Conservation (phyloP, 1,140 invertebrate species). For the Drosophila azteca region DNA sequence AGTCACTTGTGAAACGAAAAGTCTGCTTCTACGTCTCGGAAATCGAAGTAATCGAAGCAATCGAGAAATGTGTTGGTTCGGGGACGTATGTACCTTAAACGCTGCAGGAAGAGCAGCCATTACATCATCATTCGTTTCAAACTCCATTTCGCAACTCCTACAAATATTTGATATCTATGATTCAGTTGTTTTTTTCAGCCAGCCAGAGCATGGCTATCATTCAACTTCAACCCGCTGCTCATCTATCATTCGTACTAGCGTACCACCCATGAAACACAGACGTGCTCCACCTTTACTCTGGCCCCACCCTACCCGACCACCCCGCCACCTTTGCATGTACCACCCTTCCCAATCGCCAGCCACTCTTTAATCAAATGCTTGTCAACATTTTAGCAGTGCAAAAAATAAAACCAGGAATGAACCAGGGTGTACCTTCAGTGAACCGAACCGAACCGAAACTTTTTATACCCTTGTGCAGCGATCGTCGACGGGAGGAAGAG, state of each 20-base stretch:
- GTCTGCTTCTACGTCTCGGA: slow-evolving; percentile 8
- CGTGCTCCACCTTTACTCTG: slow-evolving; percentile 37
- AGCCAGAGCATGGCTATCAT: slow-evolving; percentile 43
- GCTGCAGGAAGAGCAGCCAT: neutral
- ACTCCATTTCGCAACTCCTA: slow-evolving; percentile 32
- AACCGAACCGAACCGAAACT: too few species aligned
- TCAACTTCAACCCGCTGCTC: slow-evolving; percentile 46
- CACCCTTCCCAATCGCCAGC: slow-evolving; percentile 15
- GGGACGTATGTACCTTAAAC: slow-evolving; percentile 13
- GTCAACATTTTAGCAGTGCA: slow-evolving; percentile 61
- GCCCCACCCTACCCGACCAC: neutral
- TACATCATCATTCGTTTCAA: neutral
- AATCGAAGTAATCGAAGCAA: slow-evolving; percentile 1
- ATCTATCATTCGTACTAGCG: slow-evolving; percentile 22
- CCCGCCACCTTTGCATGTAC: neutral
- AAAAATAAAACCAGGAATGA: slow-evolving; percentile 14
- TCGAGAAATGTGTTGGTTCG: slow-evolving; percentile 23
- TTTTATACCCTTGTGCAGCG: too few species aligned
- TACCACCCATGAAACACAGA: slow-evolving; percentile 44
- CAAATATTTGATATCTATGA: slow-evolving; percentile 23
- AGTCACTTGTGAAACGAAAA: slow-evolving; percentile 34
- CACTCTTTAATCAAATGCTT: slow-evolving; percentile 68
- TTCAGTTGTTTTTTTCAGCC: slow-evolving; percentile 36
- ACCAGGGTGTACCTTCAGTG: neutral
- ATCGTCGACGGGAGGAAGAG: too few species aligned